Conservation (phyloP, 2,888 invertebrate genomes). For the Tribolium freemani region DNA sequence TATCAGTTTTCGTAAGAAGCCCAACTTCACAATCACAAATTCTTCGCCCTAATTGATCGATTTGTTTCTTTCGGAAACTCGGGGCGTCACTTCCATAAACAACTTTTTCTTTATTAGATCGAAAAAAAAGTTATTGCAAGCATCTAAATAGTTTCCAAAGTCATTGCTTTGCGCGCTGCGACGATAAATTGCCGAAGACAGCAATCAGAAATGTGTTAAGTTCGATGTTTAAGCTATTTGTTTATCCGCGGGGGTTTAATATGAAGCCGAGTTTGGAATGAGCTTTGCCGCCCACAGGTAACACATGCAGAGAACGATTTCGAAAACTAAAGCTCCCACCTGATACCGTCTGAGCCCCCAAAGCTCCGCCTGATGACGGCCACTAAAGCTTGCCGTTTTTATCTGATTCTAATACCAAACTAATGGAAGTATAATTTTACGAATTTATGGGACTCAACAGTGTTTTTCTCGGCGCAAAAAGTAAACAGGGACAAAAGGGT, state of each 20-base stretch:
- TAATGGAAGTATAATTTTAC: background rate
- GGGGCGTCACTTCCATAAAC: slow-evolving; percentile 30
- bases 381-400: slow-evolving; percentile 11
- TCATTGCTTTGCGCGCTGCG: slow-evolving; percentile 1
- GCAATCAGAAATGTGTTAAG: slow-evolving; percentile 59
- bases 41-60: slow-evolving; percentile 38
- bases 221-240: slow-evolving; percentile 61
- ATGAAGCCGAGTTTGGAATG: slow-evolving; percentile 54
- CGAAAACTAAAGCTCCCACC: slow-evolving; percentile 32
- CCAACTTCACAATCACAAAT: slow-evolving; percentile 33
- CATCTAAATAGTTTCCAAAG: slow-evolving; percentile 31
- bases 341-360: slow-evolving; percentile 38
- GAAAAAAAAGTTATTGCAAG: slow-evolving; percentile 12
- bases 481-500: slow-evolving; percentile 30
- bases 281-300: slow-evolving; percentile 55
- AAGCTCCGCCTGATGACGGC: background rate
- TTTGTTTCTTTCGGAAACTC: slow-evolving; percentile 25
- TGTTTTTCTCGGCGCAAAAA: slow-evolving; percentile 16
- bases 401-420: slow-evolving; percentile 1
- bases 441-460: background rate
- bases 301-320: slow-evolving; percentile 57
- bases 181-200: slow-evolving; percentile 34
- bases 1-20: slow-evolving; percentile 16
- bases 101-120: slow-evolving; percentile 37
- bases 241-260: slow-evolving; percentile 56